Conservation (phyloP, 92 coral and sea anemone species). For the Actinostola sp. region DNA sequence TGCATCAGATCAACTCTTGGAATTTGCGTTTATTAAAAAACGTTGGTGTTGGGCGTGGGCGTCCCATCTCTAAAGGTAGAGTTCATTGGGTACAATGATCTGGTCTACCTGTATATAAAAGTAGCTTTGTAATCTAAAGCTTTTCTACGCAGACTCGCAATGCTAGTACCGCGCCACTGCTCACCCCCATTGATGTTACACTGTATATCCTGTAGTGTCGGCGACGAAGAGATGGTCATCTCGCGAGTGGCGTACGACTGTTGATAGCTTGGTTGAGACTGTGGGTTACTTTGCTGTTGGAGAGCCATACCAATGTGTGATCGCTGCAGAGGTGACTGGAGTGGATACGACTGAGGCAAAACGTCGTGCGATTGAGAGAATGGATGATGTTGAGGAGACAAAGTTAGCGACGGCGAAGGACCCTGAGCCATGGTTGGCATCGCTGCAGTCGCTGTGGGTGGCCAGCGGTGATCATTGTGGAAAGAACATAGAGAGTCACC, state of each 20-base stretch:
- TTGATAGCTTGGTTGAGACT: conserved; percentile 75
- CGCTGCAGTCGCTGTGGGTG: conserved; percentile 88
- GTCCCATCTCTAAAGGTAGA: too few species aligned
- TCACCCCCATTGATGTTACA: conserved; percentile 98
- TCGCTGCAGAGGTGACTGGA: conserved; percentile 88
- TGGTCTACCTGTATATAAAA: conserved; percentile 73
- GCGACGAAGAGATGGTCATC: conserved; percentile 99
- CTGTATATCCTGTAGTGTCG: conserved; percentile 96
- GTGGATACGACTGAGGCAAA: conserved; percentile 89
- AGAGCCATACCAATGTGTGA: conserved; percentile 86
- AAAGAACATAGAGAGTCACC: conserved; percentile 92
- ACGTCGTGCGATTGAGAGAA: conserved; percentile 95
- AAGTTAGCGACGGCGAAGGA: conserved; percentile 84
- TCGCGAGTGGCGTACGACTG: conserved; percentile 89
- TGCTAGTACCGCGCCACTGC: conserved; percentile 99
- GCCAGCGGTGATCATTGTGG: conserved; percentile 99
- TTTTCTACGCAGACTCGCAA: conserved; percentile 92
- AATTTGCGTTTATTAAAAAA: too few species aligned
- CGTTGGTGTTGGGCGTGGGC: too few species aligned
- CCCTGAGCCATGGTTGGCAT: conserved; percentile 99
- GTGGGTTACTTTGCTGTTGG: conserved; percentile 85
- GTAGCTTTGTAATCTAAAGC: conserved; percentile 92
- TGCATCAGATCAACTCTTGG: too few species aligned
- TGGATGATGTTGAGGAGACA: conserved; percentile 91
- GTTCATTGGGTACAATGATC: too few species aligned